Base-by-base conservation (phyloP, 2,113 vertebrate genomes). In the Nerophis ophidion region DNA sequence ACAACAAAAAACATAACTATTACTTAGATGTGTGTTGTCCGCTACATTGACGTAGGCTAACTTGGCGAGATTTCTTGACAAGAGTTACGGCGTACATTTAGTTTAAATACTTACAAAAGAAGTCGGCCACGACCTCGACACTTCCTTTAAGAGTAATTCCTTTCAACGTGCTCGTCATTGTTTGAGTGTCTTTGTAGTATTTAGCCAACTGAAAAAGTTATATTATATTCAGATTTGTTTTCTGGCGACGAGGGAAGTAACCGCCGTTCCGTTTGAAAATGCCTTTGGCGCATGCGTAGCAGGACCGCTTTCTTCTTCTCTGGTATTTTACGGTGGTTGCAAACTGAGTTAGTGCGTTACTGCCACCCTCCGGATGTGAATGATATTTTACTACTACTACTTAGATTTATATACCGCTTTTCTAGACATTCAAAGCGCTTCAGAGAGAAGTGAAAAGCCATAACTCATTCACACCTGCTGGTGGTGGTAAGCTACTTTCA, bases 131-230 rank as follows among this genome's bases (percentile, higher is more conserved):
- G 3, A 94, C 87, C 17, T 96, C 95, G 0, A 95, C 90, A 67
- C 96, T 96, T 8, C 96, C 95, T 42, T 92, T 93, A 17, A 97
- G 84, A 0, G 94, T 96, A 44, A 98, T 98, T 1, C 94, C 94
- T 46, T 89, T 86, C 50, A 90, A 2, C 0, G 88, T 89, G 70
- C 89, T 89, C 0, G 87, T 85, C 90, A 91, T 91, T 36, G 77
- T 85, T 38, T 48, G 0, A 1, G 1, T n/a, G 6, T 7, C 4
- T 11, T n/a, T 53, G 35, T 7, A 0, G 0, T 8, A 15, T 4
- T 2, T 8, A 14, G 13, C 44, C 7, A 2, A 60, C 14, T 52
- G 11, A 2, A n/a, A 66, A 47, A 1, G 10, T 10, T 15, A 14
- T 47, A 14, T 19, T 53, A 36, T 19, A 1, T n/a, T 44, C 10